Base-by-base conservation (phyloP, 2,797 vertebrate genomes). In the Erethizon dorsatum region DNA sequence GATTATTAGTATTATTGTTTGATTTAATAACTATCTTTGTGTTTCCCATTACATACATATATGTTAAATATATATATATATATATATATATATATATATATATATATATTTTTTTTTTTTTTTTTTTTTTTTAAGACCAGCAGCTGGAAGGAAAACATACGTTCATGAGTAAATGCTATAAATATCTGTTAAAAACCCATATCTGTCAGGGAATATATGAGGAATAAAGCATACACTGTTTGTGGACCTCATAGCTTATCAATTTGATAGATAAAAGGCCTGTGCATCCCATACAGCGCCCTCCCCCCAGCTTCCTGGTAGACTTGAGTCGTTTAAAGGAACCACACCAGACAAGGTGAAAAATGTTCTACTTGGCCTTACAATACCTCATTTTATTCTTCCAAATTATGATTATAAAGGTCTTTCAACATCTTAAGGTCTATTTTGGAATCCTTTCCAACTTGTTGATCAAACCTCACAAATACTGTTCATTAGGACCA, bases 181-280 rank as follows among this genome's bases (percentile, higher is more conserved):
- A 47, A 84, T 88, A 80, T 50, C 73, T 78, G 89, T 94, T 97
- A 83, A 94, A 84, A 94, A 31, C 31, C n/a, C 56, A 22, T 73
- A 37, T 47, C 77, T 88, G 88, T 90, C 86, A 52, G 56, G 33
- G 73, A 47, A 61, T 11, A 54, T 22, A n/a, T 17, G 9, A 95
- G 65, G 65, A 73, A 54, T 79, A 88, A 91, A 90, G 45, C n/a
- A 75, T 17, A 26, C 3, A 28, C 67, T n/a, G 24, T 33, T 59
- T 33, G 15, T 2, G 24, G 52, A 79, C 82, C 14, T n/a, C 14
- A 31, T 3, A 57, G 79, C 18, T n/a, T 20, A 75, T 52, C 83
- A 83, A 85, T 26, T 3, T 28, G 47, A 45, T 17, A 88, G 78
- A 80, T 41, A 88, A 67, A 77, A 80, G 26, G 47, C 2, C 26